Base-by-base conservation (phyloP, 2,113 vertebrate species). In the Siniperca chuatsi region DNA sequence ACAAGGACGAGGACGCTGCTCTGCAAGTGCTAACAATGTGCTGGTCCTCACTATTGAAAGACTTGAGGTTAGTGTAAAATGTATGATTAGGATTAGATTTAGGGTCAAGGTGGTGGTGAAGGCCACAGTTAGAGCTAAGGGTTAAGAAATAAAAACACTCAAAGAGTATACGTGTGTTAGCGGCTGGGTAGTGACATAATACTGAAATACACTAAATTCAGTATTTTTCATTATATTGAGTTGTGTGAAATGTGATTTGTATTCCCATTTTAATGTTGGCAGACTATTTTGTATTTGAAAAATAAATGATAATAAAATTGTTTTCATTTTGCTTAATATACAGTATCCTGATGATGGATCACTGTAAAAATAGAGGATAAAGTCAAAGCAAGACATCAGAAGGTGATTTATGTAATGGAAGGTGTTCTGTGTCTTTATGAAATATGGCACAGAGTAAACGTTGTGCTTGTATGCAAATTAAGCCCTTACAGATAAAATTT, bases 381-480 rank as follows among this genome's bases (percentile, higher is more conserved):
- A 61, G 42, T 60, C 25, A 23, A 65, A 67, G 12, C 46, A 18
- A 20, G 74, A 71, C 35, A 20, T 3, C 44, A 35, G 48, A 61
- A 48, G n/a, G 15, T 50, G 29, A 66, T 40, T 60, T 13, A 40
- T 25, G 11, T 15, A 29, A 3, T 62, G 29, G 6, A 60, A 66
- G 33, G 21, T 68, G 50, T 55, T 50, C 15, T 21, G 9, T 65
- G n/a, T 35, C 35, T 37, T 44, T 67, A 25, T 73, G 37, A 62
- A 60, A 69, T 61, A 35, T 68, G 44, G 23, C 74, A 78, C 5
- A 33, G 35, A 37, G 35, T 33, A 54, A 79, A 55, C 6, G 9
- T 67, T 50, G 66, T 67, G 61, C 20, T 60, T 61, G 1, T 58
- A 72, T 68, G 33, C 62, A 84, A 72, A 84, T 78, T 0, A 40